phyloP scores from a whole-genome alignment of 2,888 invertebrate genomes.

The Iselma pallidipennis region DNA sequence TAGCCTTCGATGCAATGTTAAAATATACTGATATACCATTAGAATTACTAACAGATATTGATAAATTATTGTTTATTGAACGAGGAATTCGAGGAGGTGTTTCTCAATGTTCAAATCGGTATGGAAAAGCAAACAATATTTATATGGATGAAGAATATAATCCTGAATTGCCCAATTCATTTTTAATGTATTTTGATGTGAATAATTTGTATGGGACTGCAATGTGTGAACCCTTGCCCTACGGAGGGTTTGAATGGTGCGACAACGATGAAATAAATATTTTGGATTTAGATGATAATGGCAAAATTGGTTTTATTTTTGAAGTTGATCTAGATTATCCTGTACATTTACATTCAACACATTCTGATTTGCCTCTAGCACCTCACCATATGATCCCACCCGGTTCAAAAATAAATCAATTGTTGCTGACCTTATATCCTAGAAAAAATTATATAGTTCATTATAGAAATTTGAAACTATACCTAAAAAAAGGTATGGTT shows the following conservation, averaged over 20 bases:
- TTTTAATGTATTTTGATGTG: conserved; percentile 42
- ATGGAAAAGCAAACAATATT: conserved; percentile 47
- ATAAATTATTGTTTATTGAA: conserved; percentile 44
- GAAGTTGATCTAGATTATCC: conserved; percentile 39
- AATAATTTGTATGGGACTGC: conserved; percentile 40
- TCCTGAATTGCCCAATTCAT: conserved; percentile 26
- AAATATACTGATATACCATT: conserved; percentile 42
- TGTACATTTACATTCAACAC: conserved; percentile 39
- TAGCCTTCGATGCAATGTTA: conserved; percentile 13
- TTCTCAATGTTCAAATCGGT: conserved; percentile 38
- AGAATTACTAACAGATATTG: conserved; percentile 46
- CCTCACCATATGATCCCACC: conserved; percentile 1
- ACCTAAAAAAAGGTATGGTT: conserved; percentile 25
- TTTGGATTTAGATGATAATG: conserved; percentile 16
- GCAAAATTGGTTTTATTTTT: conserved; percentile 41
- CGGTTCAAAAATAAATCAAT: conserved; percentile 7
- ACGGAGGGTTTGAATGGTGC: conserved; percentile 40
- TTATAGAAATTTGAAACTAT: conserved; percentile 31
- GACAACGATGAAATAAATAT: conserved; percentile 10
- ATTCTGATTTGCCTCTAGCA: conserved; percentile 12
- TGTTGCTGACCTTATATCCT: conserved; percentile 23
- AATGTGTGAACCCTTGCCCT: conserved; percentile 39
- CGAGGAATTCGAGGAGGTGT: conserved; percentile 43
- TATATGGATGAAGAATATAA: conserved; percentile 43
- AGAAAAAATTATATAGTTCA: conserved; percentile 33